Evolutionary conservation across 2,113 vertebrate genomes (phyloP).

Genomic region (Sphyrna mokarran): DNA sequence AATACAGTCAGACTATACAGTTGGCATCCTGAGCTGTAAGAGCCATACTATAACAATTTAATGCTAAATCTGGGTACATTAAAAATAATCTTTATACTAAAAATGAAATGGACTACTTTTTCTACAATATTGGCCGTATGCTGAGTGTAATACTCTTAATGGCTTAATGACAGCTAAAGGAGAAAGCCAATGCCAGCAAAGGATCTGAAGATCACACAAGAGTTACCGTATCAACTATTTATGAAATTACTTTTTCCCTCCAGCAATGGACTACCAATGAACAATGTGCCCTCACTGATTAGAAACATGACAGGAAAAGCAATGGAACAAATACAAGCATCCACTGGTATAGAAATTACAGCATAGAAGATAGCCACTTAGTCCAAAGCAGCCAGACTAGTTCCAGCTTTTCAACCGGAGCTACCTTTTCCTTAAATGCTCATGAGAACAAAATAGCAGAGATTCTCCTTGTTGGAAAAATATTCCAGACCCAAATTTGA

Average conservation of each 20-base stretch:
- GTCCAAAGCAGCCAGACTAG: not conserved
- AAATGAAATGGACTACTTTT: not conserved
- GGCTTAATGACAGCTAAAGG: not conserved
- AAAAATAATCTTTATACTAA: not conserved
- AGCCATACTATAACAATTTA: not conserved
- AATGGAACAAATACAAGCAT: not conserved
- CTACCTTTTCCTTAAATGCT: not conserved
- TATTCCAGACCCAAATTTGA: not conserved
- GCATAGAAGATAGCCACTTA: not conserved
- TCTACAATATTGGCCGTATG: not conserved
- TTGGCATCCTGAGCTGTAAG: not conserved
- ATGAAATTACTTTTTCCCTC: not conserved
- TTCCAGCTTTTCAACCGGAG: not conserved
- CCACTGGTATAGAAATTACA: not conserved
- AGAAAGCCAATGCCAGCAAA: not conserved
- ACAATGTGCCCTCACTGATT: not conserved
- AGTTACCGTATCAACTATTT: not conserved
- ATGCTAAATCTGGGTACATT: not conserved
- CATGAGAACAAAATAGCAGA: not conserved
- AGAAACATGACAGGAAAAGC: not conserved
- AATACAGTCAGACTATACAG: not conserved
- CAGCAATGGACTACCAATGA: not conserved
- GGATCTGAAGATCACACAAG: not conserved
- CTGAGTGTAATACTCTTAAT: not conserved
- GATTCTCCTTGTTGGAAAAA: not conserved